phyloP scores from a whole-genome alignment of 2,888 invertebrate species.

The Eledona agricola region DNA sequence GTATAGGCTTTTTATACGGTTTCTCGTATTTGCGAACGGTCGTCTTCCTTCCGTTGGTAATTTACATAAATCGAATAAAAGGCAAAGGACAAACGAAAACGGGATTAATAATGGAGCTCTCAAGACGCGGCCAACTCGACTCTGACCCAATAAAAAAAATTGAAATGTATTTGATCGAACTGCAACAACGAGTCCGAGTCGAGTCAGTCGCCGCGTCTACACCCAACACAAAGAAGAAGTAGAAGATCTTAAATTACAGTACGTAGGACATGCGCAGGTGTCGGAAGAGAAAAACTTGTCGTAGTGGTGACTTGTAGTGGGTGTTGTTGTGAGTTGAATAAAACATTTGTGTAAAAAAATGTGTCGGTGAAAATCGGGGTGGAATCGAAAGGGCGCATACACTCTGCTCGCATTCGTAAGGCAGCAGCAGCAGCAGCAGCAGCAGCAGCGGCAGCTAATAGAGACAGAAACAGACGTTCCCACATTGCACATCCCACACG shows the following conservation, averaged over 20 bases:
- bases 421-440: too few species aligned
- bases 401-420: conserved; percentile 43
- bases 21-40: conserved; percentile 89
- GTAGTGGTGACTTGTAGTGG: conserved; percentile 7
- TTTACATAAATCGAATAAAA: conserved; percentile 45
- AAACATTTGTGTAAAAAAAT: conserved; percentile 26
- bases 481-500: conserved; percentile 30
- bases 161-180: too few species aligned
- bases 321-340: conserved; percentile 31
- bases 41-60: conserved; percentile 79
- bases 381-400: conserved; percentile 38
- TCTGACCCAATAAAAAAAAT: conserved; percentile 2
- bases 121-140: conserved; percentile 20
- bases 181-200: too few species aligned
- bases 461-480: conserved; percentile 38
- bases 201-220: conserved; percentile 13
- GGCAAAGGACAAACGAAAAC: conserved; percentile 40
- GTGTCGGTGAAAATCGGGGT: conserved; percentile 18
- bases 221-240: conserved; percentile 18
- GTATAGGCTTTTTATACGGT: conserved; percentile 85
- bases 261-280: conserved; percentile 27
- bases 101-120: conserved; percentile 41
- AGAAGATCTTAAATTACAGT: too few species aligned
- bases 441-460: conserved; percentile 38
- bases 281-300: conserved; percentile 8